These are phyloP conservation scores for Clanis bilineata DNA, from an alignment of 2,888 invertebrate species.

Conservation along the genomic window DNA sequence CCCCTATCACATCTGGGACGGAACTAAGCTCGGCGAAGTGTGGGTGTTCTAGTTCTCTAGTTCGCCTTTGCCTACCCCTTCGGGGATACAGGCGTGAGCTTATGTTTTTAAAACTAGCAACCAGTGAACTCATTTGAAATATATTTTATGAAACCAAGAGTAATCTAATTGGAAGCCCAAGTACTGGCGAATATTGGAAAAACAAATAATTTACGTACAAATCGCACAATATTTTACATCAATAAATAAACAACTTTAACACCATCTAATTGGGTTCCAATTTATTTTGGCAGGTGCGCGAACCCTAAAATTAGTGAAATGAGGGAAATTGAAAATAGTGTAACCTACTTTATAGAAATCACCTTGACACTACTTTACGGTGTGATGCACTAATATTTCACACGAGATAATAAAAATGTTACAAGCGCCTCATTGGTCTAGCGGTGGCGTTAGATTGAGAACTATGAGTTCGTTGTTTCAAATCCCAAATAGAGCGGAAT, in stretches of 20 bases:
- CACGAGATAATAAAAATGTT: neutral
- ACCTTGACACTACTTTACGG: constrained; percentile 50
- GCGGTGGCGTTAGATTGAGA: no score
- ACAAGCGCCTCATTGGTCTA: no score
- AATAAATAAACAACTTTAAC: neutral
- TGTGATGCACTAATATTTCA: neutral
- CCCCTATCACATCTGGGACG: no score
- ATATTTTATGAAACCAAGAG: no score
- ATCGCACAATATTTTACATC: neutral
- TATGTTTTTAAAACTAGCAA: no score
- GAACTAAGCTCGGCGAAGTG: no score
- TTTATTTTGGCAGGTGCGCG: neutral
- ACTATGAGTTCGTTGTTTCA: no score
- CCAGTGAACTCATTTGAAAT: no score
- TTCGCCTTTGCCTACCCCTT: no score
- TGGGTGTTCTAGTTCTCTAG: no score
- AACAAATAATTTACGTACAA: neutral
- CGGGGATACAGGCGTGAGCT: no score
- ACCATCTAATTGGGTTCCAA: neutral
- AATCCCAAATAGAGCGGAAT: no score
- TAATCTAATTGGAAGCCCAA: neutral
- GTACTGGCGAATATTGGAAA: neutral
- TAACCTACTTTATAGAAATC: constrained; percentile 25
- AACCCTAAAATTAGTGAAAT: constrained; percentile 4
- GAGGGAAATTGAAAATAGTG: constrained; percentile 50